Evolutionary conservation across 2,797 vertebrate genomes (phyloP).

Genomic region (Brachymystax lenok): DNA sequence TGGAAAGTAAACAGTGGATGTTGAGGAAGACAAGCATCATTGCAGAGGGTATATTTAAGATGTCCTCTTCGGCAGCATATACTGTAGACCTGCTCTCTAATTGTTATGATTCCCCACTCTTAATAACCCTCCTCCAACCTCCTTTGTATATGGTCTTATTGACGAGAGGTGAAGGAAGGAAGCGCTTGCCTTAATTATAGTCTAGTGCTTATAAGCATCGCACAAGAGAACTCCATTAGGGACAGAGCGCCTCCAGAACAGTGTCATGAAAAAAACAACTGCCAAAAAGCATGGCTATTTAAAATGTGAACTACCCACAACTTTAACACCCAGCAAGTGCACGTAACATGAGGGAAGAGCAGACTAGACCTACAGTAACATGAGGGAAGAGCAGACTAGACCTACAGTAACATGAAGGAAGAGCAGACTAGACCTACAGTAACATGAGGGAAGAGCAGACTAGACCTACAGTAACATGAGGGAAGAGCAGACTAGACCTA

Average conservation of each 20-base stretch:
- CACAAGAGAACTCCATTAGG: neutral
- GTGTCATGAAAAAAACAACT: neutral
- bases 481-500: too few species aligned
- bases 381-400: neutral
- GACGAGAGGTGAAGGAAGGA: conserved; percentile 20
- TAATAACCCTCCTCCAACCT: conserved; percentile 27
- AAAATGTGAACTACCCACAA: too few species aligned
- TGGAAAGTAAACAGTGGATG: conserved; percentile 38
- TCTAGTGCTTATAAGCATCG: conserved; percentile 17
- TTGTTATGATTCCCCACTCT: conserved; percentile 46
- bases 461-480: too few species aligned
- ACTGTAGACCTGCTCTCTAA: conserved; percentile 48
- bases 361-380: neutral
- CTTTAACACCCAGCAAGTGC: too few species aligned
- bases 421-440: too few species aligned
- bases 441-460: too few species aligned
- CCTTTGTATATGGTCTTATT: conserved; percentile 23
- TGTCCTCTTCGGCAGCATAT: conserved; percentile 44
- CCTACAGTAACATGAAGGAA: too few species aligned
- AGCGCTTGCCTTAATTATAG: conserved; percentile 47
- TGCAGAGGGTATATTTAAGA: conserved; percentile 46
- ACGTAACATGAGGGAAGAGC: too few species aligned
- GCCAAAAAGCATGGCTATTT: neutral
- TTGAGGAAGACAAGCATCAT: conserved; percentile 50
- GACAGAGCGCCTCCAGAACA: neutral